Evolutionary conservation across 1,140 invertebrate species (phyloP).

Genomic region (Drosophila ercepeae): DNA sequence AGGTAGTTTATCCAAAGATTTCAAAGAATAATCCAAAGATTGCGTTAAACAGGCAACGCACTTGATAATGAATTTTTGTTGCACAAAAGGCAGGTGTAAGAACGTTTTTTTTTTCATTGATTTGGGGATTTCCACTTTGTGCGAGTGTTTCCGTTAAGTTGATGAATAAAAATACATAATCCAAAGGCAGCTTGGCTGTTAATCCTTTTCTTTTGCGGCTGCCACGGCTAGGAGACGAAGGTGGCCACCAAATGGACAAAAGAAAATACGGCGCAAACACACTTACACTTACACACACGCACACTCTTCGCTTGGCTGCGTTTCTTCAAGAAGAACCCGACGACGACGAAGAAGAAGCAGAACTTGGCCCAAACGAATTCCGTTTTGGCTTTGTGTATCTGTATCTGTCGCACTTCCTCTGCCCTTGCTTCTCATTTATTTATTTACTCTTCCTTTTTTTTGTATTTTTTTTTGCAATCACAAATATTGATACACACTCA

Average conservation of each 20-base stretch:
- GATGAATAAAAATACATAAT: slow-evolving; percentile 19
- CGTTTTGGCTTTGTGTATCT: slow-evolving; percentile 66
- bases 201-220: slow-evolving; percentile 37
- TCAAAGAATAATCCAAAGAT: too few relatives aligned
- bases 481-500: slow-evolving; percentile 57
- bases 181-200: slow-evolving; percentile 30
- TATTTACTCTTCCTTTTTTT: slow-evolving; percentile 39
- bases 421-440: slow-evolving; percentile 26
- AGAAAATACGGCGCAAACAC: slow-evolving; percentile 65
- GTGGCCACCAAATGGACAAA: slow-evolving; percentile 60
- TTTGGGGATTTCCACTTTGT: neutral
- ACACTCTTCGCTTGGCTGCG: slow-evolving; percentile 63
- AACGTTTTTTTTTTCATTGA: neutral
- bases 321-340: too few relatives aligned
- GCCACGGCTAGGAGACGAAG: slow-evolving; percentile 26
- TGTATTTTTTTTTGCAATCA: slow-evolving; percentile 56
- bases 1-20: too few relatives aligned
- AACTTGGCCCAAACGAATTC: slow-evolving; percentile 75
- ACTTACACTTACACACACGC: slow-evolving; percentile 27
- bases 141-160: neutral
- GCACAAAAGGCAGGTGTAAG: neutral
- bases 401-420: slow-evolving; percentile 77
- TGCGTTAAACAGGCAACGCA: too few relatives aligned
- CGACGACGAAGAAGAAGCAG: slow-evolving; percentile 32
- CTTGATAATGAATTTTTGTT: too few relatives aligned